Conservation (phyloP, 1,140 invertebrate species). For the Sipha flava region DNA sequence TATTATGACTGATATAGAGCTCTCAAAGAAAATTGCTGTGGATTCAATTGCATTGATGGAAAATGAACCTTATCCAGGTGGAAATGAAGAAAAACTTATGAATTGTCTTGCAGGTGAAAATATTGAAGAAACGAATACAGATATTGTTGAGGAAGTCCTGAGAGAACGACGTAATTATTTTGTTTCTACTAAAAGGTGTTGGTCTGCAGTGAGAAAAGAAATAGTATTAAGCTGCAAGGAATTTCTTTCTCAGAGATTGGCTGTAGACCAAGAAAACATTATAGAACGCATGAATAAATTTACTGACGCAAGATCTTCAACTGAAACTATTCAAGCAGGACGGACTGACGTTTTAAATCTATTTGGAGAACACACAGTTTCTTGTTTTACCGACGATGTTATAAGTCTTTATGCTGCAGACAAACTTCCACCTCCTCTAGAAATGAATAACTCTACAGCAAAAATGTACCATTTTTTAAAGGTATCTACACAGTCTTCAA, state of each 20-base stretch:
- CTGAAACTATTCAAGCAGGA: neutral
- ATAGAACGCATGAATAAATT: neutral
- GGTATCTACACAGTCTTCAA: neutral
- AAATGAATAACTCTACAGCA: neutral
- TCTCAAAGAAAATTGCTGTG: neutral
- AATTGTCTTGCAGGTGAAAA: neutral
- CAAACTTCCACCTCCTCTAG: neutral
- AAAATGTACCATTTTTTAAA: neutral
- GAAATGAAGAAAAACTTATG: neutral
- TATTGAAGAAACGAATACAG: neutral
- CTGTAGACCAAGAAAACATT: neutral
- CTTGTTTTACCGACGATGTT: neutral
- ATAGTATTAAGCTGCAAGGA: neutral
- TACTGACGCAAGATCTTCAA: neutral
- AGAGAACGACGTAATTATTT: neutral
- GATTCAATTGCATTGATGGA: neutral
- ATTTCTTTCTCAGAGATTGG: neutral
- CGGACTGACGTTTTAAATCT: neutral
- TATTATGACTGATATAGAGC: neutral
- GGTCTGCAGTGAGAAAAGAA: neutral
- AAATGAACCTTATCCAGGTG: neutral
- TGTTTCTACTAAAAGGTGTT: neutral
- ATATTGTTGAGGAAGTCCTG: neutral
- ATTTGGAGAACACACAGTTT: neutral
- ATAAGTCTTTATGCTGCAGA: neutral